These are phyloP conservation scores for Drosophila obscura DNA, from an alignment of 1,140 invertebrate genomes.

Conservation along the genomic window DNA sequence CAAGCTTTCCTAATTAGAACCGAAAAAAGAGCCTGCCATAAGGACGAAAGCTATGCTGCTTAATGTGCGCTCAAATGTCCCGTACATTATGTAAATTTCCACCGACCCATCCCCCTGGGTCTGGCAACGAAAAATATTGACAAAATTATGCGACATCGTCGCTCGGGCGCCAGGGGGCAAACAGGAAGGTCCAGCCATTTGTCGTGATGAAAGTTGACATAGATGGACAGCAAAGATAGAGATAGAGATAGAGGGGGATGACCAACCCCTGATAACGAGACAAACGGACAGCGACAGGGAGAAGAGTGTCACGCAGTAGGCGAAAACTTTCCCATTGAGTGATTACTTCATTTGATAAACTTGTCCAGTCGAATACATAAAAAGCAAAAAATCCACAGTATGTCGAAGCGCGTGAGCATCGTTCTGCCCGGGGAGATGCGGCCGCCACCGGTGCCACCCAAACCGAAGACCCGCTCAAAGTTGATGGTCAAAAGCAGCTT, in stretches of 20 bases:
- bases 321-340: background rate
- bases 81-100: conserved; percentile 66
- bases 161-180: conserved; percentile 1
- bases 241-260: background rate
- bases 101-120: no score
- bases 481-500: no score
- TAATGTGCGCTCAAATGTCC: conserved; percentile 35
- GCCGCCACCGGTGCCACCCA: background rate
- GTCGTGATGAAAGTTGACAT: conserved; percentile 56
- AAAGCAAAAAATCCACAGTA: conserved; percentile 43
- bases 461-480: background rate
- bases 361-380: background rate
- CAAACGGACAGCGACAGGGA: no score
- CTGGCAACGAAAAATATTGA: conserved; percentile 46
- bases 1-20: conserved; percentile 61
- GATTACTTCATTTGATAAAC: background rate
- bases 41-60: conserved; percentile 3
- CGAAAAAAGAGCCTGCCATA: conserved; percentile 28
- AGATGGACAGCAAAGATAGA: background rate
- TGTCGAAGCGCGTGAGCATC: conserved; percentile 64
- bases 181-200: conserved; percentile 22
- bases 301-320: conserved; percentile 2
- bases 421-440: conserved; percentile 33
- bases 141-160: conserved; percentile 44
- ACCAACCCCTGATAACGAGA: no score